Conservation (phyloP, 2,888 invertebrate species). For the Labia minor region DNA sequence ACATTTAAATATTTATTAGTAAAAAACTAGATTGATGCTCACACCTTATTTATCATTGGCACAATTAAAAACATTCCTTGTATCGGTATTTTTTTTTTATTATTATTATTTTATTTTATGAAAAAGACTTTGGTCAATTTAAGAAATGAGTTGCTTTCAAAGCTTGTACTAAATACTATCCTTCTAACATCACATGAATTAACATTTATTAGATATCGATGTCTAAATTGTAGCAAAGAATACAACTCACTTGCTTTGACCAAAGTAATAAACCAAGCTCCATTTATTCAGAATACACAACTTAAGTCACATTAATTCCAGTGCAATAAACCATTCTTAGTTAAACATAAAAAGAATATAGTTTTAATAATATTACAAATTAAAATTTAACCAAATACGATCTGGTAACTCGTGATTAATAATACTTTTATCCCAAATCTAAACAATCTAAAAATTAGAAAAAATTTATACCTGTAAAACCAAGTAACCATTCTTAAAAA, state of each 20-base stretch:
- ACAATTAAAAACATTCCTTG: constrained; percentile 13
- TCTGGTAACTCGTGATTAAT: not conserved
- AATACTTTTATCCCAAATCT: not conserved
- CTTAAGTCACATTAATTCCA: too few relatives aligned
- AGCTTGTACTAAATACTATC: not conserved
- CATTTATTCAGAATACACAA: not conserved
- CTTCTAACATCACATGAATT: constrained; percentile 3
- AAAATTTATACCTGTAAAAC: not conserved
- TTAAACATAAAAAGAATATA: too few relatives aligned
- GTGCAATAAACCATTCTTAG: too few relatives aligned
- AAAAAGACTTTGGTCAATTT: not conserved
- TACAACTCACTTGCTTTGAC: not conserved
- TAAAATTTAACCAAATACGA: not conserved
- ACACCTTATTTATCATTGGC: constrained; percentile 8
- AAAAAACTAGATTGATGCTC: constrained; percentile 6
- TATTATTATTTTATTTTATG: too few relatives aligned
- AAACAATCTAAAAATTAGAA: not conserved
- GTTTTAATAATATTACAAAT: too few relatives aligned
- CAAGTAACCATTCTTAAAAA: not conserved
- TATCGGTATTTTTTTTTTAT: not conserved
- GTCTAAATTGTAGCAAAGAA: constrained; percentile 5
- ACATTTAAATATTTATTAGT: constrained; percentile 13
- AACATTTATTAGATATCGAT: constrained; percentile 13
- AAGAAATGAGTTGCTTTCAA: not conserved
- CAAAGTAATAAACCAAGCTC: not conserved